A percentile compares a stretch with the other conserved stretches of the same genome.
Conservation (phyloP, 2,113 vertebrate species). For the Oncorhynchus kisutch region DNA sequence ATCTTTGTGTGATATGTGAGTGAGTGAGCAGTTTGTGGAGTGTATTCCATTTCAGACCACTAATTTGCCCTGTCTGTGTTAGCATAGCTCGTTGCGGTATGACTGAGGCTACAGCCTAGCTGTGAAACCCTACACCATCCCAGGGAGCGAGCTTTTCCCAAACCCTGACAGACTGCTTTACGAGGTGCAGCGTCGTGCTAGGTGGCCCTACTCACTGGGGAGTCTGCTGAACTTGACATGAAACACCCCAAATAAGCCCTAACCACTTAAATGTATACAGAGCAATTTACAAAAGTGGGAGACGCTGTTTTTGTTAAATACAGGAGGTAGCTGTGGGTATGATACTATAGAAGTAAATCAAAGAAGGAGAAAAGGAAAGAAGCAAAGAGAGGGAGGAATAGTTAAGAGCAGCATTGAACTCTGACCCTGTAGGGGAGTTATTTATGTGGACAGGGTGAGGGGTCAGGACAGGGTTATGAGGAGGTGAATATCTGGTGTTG, state of each 20-base stretch:
- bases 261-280: constrained; percentile 55
- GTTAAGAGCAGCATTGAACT: constrained; percentile 48
- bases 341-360: constrained; percentile 60
- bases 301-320: constrained; percentile 36
- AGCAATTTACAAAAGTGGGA: constrained; percentile 52
- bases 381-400: constrained; percentile 19
- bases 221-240: constrained; percentile 67
- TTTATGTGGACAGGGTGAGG: constrained; percentile 62
- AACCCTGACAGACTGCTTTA: constrained; percentile 63
- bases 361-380: constrained; percentile 26
- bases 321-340: constrained; percentile 45
- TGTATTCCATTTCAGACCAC: constrained; percentile 55
- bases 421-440: constrained; percentile 52
- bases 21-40: constrained; percentile 16
- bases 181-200: constrained; percentile 67
- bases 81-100: constrained; percentile 46
- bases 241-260: constrained; percentile 52
- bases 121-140: constrained; percentile 68
- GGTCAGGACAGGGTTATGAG: constrained; percentile 57
- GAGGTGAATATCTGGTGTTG: constrained; percentile 58
- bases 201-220: constrained; percentile 64
- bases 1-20: constrained; percentile 12
- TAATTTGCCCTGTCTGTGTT: constrained; percentile 63
- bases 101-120: constrained; percentile 54
- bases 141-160: constrained; percentile 47